A percentile compares a stretch with the other conserved stretches of the same genome.
phyloP scores from a whole-genome alignment of 2,113 vertebrate species.

The Rhinoderma darwinii region DNA sequence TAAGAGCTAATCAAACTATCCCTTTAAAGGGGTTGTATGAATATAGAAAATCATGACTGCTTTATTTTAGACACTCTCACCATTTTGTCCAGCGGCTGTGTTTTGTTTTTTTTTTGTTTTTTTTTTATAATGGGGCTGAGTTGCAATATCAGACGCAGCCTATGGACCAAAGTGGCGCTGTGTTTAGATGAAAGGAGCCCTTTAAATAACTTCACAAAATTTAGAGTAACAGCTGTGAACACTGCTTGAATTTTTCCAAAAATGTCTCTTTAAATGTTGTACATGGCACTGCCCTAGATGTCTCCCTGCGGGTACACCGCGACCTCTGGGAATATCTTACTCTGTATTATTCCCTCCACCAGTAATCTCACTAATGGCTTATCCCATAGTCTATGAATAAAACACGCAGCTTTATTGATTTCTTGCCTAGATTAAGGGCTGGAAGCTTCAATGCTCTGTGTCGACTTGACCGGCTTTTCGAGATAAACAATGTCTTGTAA shows the following conservation, averaged over 20 bases:
- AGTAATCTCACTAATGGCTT: slow-evolving; percentile 24
- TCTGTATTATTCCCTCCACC: background rate
- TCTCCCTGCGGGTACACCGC: background rate
- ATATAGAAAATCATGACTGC: background rate
- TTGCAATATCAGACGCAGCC: too few species aligned
- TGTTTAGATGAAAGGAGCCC: background rate
- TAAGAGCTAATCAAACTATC: background rate
- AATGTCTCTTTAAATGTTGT: background rate
- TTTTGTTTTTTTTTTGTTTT: too few species aligned
- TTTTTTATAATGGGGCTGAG: too few species aligned
- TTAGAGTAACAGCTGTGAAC: too few species aligned
- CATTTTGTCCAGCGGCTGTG: too few species aligned
- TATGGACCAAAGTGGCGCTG: background rate
- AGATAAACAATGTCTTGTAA: background rate
- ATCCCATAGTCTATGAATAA: slow-evolving; percentile 4
- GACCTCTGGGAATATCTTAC: background rate
- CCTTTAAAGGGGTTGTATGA: background rate
- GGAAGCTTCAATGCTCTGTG: background rate
- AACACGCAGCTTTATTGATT: background rate
- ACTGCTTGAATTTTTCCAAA: background rate
- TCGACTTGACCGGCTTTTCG: background rate
- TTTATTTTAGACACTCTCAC: too few species aligned
- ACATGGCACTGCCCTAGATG: background rate
- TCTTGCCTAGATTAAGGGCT: background rate
- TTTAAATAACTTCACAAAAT: too few species aligned